Base-by-base conservation (phyloP, 2,797 vertebrate species). In the Distichodus sexfasciatus region DNA sequence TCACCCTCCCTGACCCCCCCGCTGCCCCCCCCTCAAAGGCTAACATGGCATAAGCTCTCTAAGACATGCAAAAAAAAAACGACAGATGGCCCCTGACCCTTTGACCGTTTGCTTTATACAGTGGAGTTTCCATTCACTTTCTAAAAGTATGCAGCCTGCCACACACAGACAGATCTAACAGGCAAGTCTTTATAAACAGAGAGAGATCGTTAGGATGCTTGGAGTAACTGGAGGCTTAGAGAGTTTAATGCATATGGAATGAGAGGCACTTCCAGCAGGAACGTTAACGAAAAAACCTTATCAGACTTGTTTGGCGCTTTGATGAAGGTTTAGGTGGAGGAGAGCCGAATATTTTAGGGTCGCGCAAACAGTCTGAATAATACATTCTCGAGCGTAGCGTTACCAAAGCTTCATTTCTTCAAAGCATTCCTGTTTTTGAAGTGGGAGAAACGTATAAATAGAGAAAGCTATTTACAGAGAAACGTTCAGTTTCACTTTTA, bases 221-320 rank as follows among this genome's bases (percentile, higher is more conserved):
- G 35, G 19, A 11, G 14, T 59, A 26, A 59, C 28, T 41, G 23
- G 36, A 59, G 36, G 21, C 55, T 26, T 59, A 40, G 54, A 14
- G 54, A 23, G 54, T 35, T 38, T 58, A 41, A 59, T 41, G 9
- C 21, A 26, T 26, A 21, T 24, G 55, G 55, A 59, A 59, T 59
- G 38, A 59, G 15, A 41, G 14, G 23, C 23, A 41, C 28, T 59
- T 59, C 23, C 21, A 41, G 36, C 1, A 58, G 54, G 35, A 58
- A 40, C 26, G 5, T 40, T 4, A 40, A 4, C 19, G n/a, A 9
- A 23, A 15, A 59, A 41, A 41, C 23, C 19, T 57, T 26, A 26
- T 26, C 36, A 28, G 6, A 28, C 10, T 28, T n/a, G 15, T 57
- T 23, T 57, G 19, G 54, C 38, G 24, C 35, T 57, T 57, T 24